Evolutionary conservation across 2,888 invertebrate species (phyloP).

Genomic region (Limnephilus auricula): DNA sequence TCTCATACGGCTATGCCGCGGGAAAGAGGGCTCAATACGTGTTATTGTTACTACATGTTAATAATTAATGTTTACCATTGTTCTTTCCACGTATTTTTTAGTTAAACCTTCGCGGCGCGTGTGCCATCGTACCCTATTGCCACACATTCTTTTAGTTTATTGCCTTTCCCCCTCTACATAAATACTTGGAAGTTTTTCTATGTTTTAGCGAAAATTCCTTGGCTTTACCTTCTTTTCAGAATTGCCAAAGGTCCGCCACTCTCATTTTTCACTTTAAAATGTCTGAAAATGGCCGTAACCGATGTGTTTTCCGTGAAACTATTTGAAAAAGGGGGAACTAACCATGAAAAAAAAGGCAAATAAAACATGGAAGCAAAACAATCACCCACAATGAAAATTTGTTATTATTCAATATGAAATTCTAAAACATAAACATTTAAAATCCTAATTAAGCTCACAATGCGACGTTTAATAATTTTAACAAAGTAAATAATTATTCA

Average conservation of each 20-base stretch:
- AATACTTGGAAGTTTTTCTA: background rate
- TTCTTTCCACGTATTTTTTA: background rate
- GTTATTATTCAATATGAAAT: too few relatives aligned
- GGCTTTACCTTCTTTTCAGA: background rate
- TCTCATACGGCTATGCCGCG: background rate
- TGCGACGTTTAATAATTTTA: background rate
- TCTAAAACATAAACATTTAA: too few relatives aligned
- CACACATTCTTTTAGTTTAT: background rate
- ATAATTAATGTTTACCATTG: background rate
- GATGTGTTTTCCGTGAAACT: background rate
- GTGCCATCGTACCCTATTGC: background rate
- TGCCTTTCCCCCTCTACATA: background rate
- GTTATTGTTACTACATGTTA: background rate
- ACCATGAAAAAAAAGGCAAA: too few relatives aligned
- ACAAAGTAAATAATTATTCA: background rate
- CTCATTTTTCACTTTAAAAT: background rate
- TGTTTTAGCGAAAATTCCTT: background rate
- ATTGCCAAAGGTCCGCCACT: background rate
- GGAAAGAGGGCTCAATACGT: background rate
- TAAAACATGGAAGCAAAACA: too few relatives aligned
- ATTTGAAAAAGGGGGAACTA: background rate
- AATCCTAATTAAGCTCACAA: too few relatives aligned
- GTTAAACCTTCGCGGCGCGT: background rate
- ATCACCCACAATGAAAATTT: too few relatives aligned
- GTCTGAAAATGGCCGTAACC: background rate